phyloP scores from a whole-genome alignment of 2,113 vertebrate species.

The Tachycineta bicolor region DNA sequence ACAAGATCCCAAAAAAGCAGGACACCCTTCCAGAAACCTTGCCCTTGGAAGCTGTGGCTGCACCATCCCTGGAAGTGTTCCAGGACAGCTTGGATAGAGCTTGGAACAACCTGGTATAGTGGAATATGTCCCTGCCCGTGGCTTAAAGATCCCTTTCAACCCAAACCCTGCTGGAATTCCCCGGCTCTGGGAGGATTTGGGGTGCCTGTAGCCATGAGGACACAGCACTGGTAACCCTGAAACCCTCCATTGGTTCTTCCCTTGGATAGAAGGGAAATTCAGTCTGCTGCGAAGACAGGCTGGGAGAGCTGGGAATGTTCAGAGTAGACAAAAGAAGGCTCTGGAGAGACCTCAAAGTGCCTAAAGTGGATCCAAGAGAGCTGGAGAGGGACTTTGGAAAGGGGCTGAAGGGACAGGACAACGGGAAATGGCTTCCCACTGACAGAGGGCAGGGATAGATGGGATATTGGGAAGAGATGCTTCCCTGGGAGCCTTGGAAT shows the following conservation, averaged over 20 bases:
- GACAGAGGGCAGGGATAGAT: background rate
- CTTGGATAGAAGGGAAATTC: background rate
- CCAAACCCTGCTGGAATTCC: background rate
- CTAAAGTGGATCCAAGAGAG: background rate
- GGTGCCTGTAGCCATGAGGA: background rate
- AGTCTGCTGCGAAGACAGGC: background rate
- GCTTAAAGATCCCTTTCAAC: background rate
- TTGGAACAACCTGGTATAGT: background rate
- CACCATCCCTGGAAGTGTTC: background rate
- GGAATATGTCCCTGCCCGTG: background rate
- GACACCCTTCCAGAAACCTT: background rate
- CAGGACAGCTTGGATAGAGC: background rate
- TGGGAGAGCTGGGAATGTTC: background rate
- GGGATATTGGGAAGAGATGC: background rate
- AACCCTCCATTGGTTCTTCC: background rate
- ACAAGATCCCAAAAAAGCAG: background rate
- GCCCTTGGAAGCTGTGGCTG: background rate
- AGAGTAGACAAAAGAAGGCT: background rate
- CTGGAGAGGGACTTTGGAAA: background rate
- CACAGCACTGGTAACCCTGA: accelerated
- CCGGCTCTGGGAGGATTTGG: background rate
- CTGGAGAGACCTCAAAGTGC: background rate
- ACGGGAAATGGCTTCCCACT: background rate
- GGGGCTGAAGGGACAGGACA: too few species aligned
- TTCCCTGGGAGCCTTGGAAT: background rate